A percentile compares a stretch with the other conserved stretches of the same genome.
Conservation (phyloP, 2,888 invertebrate species). For the Brachypalpus laphriformis region DNA sequence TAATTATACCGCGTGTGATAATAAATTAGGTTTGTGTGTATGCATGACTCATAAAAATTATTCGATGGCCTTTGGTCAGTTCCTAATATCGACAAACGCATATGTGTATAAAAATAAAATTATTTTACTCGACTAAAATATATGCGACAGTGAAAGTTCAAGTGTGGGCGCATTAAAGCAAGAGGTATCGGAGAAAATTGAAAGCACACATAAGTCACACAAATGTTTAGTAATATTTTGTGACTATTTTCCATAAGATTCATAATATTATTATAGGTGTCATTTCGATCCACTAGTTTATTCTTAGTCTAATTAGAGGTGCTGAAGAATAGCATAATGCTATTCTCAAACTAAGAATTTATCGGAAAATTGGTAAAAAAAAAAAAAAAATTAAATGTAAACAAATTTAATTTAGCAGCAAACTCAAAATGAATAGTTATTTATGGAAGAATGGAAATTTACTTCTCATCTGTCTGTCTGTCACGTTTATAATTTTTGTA, state of each 20-base stretch:
- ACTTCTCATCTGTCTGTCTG: no score
- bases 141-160: neutral
- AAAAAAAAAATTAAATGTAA: neutral
- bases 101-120: neutral
- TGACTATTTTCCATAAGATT: conserved; percentile 12
- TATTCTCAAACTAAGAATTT: neutral
- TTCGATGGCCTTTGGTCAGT: conserved; percentile 18
- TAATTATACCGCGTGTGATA: neutral
- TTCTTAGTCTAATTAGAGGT: conserved; percentile 2
- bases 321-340: neutral
- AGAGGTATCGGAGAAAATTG: no score
- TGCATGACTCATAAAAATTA: conserved; percentile 34
- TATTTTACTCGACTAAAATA: neutral
- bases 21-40: neutral
- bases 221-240: conserved; percentile 28
- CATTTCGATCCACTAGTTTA: neutral
- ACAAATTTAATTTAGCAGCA: neutral
- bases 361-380: neutral
- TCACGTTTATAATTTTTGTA: no score
- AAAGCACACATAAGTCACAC: no score
- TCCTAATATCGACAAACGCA: conserved; percentile 17
- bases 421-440: neutral
- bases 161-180: conserved; percentile 5
- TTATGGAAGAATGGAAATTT: neutral
- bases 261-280: neutral